Conservation (phyloP, 2,113 vertebrate genomes). For the Crotalus viridis region DNA sequence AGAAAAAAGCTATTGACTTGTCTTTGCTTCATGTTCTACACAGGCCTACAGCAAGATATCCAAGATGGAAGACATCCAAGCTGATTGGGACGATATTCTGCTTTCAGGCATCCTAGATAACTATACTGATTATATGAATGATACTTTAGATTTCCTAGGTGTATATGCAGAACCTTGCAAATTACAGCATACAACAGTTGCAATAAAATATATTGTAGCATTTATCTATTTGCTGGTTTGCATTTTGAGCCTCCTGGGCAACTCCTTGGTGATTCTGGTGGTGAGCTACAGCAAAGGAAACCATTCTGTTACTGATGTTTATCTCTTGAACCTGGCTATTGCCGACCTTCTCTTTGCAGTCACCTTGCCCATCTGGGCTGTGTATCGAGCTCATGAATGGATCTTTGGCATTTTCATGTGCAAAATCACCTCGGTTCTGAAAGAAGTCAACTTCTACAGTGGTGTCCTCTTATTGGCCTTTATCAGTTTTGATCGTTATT, state of each 20-base stretch:
- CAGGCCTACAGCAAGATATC: neutral
- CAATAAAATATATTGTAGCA: slow-evolving; percentile 63
- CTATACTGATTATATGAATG: slow-evolving; percentile 45
- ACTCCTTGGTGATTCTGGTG: slow-evolving; percentile 82
- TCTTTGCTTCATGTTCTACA: slow-evolving; percentile 50
- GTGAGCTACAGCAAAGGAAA: slow-evolving; percentile 67
- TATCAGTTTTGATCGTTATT: slow-evolving; percentile 89
- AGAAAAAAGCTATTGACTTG: slow-evolving; percentile 41
- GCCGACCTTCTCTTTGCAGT: slow-evolving; percentile 84
- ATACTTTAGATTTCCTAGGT: slow-evolving; percentile 21
- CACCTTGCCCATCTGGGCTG: slow-evolving; percentile 82
- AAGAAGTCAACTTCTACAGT: slow-evolving; percentile 83
- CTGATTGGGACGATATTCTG: neutral
- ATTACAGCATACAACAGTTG: accelerated
- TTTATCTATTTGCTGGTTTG: slow-evolving; percentile 74
- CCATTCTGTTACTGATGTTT: slow-evolving; percentile 79
- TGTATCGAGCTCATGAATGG: slow-evolving; percentile 72
- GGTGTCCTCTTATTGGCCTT: slow-evolving; percentile 85
- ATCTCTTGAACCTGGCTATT: slow-evolving; percentile 84
- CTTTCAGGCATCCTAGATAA: accelerated
- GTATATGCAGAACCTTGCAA: slow-evolving; percentile 54
- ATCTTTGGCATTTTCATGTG: slow-evolving; percentile 78
- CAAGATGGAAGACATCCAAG: neutral
- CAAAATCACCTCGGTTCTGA: slow-evolving; percentile 80
- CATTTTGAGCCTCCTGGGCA: slow-evolving; percentile 81